Base-by-base conservation (phyloP, 2,797 vertebrate genomes). In the Anolis apletophallus region DNA sequence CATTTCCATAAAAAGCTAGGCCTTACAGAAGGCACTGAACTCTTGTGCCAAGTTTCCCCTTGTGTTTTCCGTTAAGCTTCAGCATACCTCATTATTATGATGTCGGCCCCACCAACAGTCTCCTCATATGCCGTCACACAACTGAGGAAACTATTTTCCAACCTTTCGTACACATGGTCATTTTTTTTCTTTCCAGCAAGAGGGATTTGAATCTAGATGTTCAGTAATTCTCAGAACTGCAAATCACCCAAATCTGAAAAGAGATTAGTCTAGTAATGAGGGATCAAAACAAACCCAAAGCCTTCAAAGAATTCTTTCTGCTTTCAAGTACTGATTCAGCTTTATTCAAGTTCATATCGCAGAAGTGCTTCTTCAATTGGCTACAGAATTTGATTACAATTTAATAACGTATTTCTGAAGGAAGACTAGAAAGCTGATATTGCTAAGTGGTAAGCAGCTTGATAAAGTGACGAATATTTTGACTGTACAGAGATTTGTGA, bases 191-290 rank as follows among this genome's bases (percentile, higher is more conserved):
- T 84, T 64, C 34, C 14, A 29, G 55, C 40, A n/a, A 86, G 50
- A 9, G 29, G 26, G 10, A 81, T 81, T 52, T 81, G 50, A 75
- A 75, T 55, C 32, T 16, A 57, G 73, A 54, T 26, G 32, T 40
- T 75, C 26, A 76, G 80, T 71, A 40, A 69, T 81, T 50, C 32
- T 52, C 71, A 67, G 21, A 5, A 3, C 26, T 85, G 79, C 11
- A 81, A 67, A 64, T 74, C 23, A 81, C 32, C 71, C n/a, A 46
- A 69, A 69, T 78, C 74, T 77, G 50, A 46, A 77, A 10, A 84
- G 59, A 84, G 29, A 76, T 75, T 75, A 52, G 21, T 52, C 57
- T n/a, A 76, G 32, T 69, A 77, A 78, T 78, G 61, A 77, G 21
- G 46, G 23, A 68, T 77, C 59, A 68, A 68, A 84, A 67, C 59